Evolutionary conservation across 2,797 vertebrate species (phyloP).

Genomic region (Coregonus sp.): DNA sequence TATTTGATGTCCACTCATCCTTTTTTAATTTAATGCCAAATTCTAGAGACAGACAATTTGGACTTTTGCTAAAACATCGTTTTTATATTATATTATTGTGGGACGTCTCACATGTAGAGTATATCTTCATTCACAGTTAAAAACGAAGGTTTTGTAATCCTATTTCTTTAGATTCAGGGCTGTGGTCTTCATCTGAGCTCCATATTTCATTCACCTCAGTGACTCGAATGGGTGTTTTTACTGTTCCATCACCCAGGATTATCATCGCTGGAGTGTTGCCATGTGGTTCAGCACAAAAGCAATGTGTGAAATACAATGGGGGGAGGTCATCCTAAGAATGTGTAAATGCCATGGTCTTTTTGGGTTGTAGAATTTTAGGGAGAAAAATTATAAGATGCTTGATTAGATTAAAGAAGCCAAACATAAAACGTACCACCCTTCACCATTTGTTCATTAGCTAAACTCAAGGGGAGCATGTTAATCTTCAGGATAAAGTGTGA

Average conservation of each 20-base stretch:
- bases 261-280: constrained; percentile 1
- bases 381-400: constrained; percentile 2
- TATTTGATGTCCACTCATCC: neutral
- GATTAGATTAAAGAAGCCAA: neutral
- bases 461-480: constrained; percentile 3
- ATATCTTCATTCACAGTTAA: neutral
- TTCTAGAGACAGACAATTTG: neutral
- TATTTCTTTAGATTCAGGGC: neutral
- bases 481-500: constrained; percentile 43
- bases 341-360: constrained; percentile 58
- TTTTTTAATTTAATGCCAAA: neutral
- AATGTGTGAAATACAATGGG: constrained; percentile 37
- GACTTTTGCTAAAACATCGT: neutral
- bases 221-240: neutral
- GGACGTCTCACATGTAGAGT: constrained; percentile 1
- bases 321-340: neutral
- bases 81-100: neutral
- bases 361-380: constrained; percentile 53
- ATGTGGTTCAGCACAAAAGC: constrained; percentile 5
- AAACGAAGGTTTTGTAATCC: neutral
- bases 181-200: neutral
- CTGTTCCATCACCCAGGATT: neutral
- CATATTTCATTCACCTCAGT: neutral
- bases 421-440: neutral
- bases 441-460: constrained; percentile 4